A percentile compares a stretch with the other conserved stretches of the same genome.
Evolutionary conservation across 2,888 invertebrate species (phyloP).

Genomic region (Ecliptopera silaceata): DNA sequence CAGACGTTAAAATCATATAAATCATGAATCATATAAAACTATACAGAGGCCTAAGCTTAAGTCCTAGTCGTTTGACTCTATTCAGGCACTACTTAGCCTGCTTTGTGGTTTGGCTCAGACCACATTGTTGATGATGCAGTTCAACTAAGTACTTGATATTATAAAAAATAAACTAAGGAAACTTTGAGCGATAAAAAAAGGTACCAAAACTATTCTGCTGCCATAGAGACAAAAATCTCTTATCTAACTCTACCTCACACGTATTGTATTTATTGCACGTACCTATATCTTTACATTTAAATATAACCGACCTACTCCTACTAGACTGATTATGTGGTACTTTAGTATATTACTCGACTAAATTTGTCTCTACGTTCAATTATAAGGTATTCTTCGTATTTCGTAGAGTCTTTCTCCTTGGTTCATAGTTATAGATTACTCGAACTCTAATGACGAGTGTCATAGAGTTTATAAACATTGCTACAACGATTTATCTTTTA

Average conservation of each 20-base stretch:
- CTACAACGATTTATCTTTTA: constrained; percentile 73
- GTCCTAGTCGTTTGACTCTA: background rate
- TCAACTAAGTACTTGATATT: background rate
- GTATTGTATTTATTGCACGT: constrained; percentile 63
- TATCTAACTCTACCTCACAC: constrained; percentile 63
- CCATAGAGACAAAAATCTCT: constrained; percentile 39
- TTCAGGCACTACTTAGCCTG: background rate
- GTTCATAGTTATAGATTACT: constrained; percentile 48
- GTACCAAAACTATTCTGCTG: constrained; percentile 18
- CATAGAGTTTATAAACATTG: constrained; percentile 54
- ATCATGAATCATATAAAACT: background rate
- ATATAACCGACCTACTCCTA: constrained; percentile 67
- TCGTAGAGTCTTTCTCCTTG: constrained; percentile 54
- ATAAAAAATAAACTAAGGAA: background rate
- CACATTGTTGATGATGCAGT: background rate
- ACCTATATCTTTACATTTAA: constrained; percentile 46
- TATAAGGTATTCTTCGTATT: constrained; percentile 55
- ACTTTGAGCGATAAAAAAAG: background rate
- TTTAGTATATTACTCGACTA: constrained; percentile 60
- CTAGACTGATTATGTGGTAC: constrained; percentile 80
- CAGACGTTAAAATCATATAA: constrained; percentile 11
- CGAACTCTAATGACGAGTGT: constrained; percentile 45
- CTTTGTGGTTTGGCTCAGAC: constrained; percentile 4
- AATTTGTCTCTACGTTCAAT: constrained; percentile 54
- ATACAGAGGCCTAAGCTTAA: background rate